phyloP scores from a whole-genome alignment of 2,113 vertebrate species.

The Protobothrops flavoviridis region DNA sequence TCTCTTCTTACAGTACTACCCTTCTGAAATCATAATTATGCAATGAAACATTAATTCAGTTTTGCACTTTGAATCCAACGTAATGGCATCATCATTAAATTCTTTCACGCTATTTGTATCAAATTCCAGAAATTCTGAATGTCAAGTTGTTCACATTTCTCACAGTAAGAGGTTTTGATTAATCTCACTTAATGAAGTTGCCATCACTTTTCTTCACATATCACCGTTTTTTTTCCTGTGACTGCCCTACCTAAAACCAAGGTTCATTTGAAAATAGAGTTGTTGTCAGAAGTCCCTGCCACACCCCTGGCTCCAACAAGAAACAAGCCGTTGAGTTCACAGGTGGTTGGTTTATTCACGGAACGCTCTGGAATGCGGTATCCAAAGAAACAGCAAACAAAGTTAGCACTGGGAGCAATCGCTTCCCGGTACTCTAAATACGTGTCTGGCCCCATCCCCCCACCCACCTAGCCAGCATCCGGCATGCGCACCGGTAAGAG shows the following conservation, averaged over 20 bases:
- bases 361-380: no score
- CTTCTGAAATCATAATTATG: neutral
- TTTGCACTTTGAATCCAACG: neutral
- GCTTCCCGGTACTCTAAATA: no score
- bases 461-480: no score
- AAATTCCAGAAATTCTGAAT: neutral
- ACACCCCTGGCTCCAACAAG: no score
- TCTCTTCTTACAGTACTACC: neutral
- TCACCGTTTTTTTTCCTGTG: neutral
- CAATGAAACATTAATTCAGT: neutral
- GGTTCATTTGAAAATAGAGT: neutral
- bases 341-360: no score
- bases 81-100: neutral
- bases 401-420: no score
- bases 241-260: neutral
- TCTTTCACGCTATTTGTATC: neutral
- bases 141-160: neutral
- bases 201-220: neutral
- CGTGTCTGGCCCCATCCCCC: no score
- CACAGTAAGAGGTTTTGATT: neutral
- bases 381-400: no score
- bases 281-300: no score
- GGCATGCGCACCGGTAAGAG: no score
- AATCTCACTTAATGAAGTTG: neutral
- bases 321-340: no score